Conservation (phyloP, 1,140 invertebrate species). For the Anastrepha ludens region DNA sequence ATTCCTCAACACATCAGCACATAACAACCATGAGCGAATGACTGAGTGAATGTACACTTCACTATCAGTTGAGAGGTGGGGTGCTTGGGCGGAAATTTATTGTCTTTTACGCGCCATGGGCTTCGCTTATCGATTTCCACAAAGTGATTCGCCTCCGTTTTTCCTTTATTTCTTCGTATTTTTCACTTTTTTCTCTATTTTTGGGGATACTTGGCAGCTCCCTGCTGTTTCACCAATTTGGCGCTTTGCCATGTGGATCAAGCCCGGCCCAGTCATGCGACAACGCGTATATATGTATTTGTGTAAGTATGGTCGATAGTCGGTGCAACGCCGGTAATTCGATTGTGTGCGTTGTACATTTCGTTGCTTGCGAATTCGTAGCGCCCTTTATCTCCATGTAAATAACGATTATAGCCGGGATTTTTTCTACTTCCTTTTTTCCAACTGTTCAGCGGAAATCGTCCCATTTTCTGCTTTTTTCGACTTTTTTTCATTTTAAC, state of each 20-base stretch:
- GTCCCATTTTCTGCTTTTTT: slow-evolving; percentile 6
- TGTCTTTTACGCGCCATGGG: slow-evolving; percentile 34
- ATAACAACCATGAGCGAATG: neutral
- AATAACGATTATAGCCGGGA: slow-evolving; percentile 41
- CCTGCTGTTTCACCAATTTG: slow-evolving; percentile 49
- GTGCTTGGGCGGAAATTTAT: slow-evolving; percentile 18
- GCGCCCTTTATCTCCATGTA: slow-evolving; percentile 39
- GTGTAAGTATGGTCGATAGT: neutral
- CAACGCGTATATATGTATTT: neutral
- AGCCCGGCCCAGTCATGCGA: slow-evolving; percentile 1
- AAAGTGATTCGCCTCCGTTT: slow-evolving; percentile 10
- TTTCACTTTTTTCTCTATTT: neutral
- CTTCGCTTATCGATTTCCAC: slow-evolving; percentile 41
- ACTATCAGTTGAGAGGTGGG: neutral
- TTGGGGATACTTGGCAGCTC: neutral
- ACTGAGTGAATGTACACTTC: neutral
- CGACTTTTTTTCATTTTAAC: neutral
- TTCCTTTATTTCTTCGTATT: slow-evolving; percentile 1
- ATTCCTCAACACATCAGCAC: slow-evolving; percentile 14
- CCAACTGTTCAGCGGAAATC: slow-evolving; percentile 31
- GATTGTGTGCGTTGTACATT: slow-evolving; percentile 34
- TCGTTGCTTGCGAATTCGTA: slow-evolving; percentile 30
- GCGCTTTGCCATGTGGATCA: slow-evolving; percentile 39
- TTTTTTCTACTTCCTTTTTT: neutral
- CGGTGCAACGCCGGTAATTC: slow-evolving; percentile 33